Evolutionary conservation across 2,888 invertebrate genomes (phyloP).

Genomic region (Phanerotoma sp.): DNA sequence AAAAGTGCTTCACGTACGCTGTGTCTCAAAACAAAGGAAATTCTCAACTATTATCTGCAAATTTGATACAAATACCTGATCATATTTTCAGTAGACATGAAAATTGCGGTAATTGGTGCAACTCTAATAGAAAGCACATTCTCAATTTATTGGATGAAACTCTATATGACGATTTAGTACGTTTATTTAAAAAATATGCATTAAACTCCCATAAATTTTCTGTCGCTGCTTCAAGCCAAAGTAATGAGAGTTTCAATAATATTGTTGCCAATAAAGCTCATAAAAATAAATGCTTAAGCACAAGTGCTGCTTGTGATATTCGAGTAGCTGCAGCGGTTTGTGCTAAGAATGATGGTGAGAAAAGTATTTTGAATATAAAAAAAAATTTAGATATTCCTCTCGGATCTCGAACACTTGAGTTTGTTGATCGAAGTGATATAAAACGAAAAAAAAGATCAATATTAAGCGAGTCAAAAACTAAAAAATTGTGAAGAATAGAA

Average conservation of each 20-base stretch:
- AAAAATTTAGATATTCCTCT: constrained; percentile 6
- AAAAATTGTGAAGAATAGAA: constrained; percentile 11
- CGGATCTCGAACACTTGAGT: constrained; percentile 6
- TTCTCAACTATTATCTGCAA: neutral
- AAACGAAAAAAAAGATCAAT: constrained; percentile 16
- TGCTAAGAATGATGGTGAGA: constrained; percentile 3
- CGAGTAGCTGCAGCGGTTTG: constrained; percentile 2
- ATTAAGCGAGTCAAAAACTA: neutral
- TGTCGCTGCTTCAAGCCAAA: constrained; percentile 2
- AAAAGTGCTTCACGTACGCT: neutral
- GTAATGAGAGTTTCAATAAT: constrained; percentile 5
- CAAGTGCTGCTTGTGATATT: constrained; percentile 7
- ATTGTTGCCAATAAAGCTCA: constrained; percentile 7
- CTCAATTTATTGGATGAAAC: neutral
- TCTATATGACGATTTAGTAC: neutral
- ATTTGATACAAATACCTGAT: neutral
- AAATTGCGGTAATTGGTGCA: constrained; percentile 3
- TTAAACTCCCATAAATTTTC: constrained; percentile 2
- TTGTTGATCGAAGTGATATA: neutral
- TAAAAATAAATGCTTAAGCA: constrained; percentile 9
- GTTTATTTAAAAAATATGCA: constrained; percentile 4
- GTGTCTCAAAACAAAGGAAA: constrained; percentile 1
- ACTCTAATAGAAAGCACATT: neutral
- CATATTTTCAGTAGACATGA: neutral
- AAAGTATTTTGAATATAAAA: constrained; percentile 6